Evolutionary conservation across 2,113 vertebrate genomes (phyloP).

Genomic region (Tinamus guttatus): DNA sequence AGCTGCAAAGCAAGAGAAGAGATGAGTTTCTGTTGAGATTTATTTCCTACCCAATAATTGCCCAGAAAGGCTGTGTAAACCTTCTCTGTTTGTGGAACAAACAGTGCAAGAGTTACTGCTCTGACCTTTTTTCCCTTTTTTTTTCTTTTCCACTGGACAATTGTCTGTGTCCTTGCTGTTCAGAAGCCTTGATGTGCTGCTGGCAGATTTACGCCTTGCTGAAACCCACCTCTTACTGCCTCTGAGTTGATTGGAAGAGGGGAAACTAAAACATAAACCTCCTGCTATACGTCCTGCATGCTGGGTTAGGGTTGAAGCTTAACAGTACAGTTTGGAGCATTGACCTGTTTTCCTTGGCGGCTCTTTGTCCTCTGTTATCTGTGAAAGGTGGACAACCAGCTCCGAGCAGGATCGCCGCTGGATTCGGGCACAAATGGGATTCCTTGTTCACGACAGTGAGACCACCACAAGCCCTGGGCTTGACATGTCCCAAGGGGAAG

Average conservation of each 20-base stretch:
- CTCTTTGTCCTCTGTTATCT: not conserved
- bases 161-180: conserved; percentile 45
- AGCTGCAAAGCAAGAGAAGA: conserved; percentile 34
- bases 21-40: conserved; percentile 70
- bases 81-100: conserved; percentile 72
- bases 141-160: conserved; percentile 38
- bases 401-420: not conserved
- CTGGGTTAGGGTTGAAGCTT: not conserved
- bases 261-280: conserved; percentile 40
- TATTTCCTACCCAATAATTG: conserved; percentile 74
- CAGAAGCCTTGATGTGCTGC: conserved; percentile 29
- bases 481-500: not conserved
- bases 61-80: conserved; percentile 61
- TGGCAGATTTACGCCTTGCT: conserved; percentile 64
- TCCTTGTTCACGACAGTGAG: accelerated
- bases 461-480: not conserved
- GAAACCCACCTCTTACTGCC: conserved; percentile 55
- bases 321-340: not conserved
- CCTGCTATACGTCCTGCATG: not conserved
- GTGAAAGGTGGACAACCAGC: not conserved
- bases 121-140: conserved; percentile 42
- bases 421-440: not conserved
- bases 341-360: not conserved
- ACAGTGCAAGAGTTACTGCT: conserved; percentile 67
- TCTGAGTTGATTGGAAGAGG: conserved; percentile 62